phyloP scores from a whole-genome alignment of 2,888 invertebrate species.

The Chydorus sphaericus region DNA sequence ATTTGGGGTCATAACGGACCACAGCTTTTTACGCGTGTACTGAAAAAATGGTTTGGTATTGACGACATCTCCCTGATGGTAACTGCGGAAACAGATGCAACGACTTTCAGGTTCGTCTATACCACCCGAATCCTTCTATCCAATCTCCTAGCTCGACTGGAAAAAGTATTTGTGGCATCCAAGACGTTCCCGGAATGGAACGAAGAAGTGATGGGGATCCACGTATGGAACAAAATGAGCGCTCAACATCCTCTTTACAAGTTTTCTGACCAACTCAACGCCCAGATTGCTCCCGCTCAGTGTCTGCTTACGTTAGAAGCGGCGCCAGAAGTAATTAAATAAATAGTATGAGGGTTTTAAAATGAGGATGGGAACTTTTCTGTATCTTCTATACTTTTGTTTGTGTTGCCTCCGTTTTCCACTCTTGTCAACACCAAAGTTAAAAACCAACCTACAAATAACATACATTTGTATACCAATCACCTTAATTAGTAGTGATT shows the following conservation, averaged over 20 bases:
- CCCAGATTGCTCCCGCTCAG: background rate
- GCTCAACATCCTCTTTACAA: background rate
- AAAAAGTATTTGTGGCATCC: slow-evolving; percentile 38
- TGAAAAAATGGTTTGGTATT: slow-evolving; percentile 17
- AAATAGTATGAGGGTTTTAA: no score
- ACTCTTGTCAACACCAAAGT: no score
- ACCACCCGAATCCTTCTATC: slow-evolving; percentile 45
- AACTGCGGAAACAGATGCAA: slow-evolving; percentile 36
- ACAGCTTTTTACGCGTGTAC: slow-evolving; percentile 16
- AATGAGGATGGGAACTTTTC: no score
- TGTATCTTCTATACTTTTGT: no score
- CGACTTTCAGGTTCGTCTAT: slow-evolving; percentile 49
- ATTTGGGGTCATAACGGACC: slow-evolving; percentile 19
- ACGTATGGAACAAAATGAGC: slow-evolving; percentile 20
- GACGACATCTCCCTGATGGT: slow-evolving; percentile 30
- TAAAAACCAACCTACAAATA: no score
- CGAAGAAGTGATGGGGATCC: slow-evolving; percentile 13
- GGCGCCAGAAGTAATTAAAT: background rate
- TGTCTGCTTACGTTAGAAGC: background rate
- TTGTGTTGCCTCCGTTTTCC: no score
- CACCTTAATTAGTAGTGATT: no score
- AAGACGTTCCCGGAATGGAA: background rate
- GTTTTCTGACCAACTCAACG: background rate
- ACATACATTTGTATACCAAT: no score
- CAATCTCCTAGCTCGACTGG: slow-evolving; percentile 38